A percentile compares a stretch with the other conserved stretches of the same genome.
phyloP scores from a whole-genome alignment of 23 tunicate genomes.

The Trididemnum nubilum region DNA sequence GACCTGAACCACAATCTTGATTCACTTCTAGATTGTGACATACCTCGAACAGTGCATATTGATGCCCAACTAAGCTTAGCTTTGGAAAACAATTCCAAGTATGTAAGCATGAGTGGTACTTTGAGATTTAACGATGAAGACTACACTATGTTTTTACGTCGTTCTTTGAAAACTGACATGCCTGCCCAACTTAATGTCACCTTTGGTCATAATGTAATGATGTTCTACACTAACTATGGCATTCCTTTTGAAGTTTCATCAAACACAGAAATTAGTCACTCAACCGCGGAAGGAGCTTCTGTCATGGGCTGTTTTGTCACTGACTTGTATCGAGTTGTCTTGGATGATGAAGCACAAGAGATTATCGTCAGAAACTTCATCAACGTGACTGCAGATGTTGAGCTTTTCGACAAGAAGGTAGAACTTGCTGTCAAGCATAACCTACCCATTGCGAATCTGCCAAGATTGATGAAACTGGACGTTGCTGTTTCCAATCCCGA shows the following conservation, averaged over 20 bases:
- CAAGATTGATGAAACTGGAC: conserved; percentile 41
- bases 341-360: background rate
- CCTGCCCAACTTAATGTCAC: background rate
- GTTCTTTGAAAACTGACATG: background rate
- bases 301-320: background rate
- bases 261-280: background rate
- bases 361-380: background rate
- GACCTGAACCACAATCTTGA: background rate
- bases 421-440: conserved; percentile 43
- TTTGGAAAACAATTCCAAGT: background rate
- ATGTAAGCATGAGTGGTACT: background rate
- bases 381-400: background rate
- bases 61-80: background rate
- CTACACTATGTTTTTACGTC: background rate
- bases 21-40: background rate
- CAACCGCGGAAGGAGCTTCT: background rate
- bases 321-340: background rate
- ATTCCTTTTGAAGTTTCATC: background rate
- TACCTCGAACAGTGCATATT: background rate
- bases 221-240: background rate
- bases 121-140: background rate
- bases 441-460: conserved; percentile 26
- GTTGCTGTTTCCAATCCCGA: background rate
- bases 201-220: background rate
- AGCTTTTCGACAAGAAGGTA: conserved; percentile 33